Percentiles rank a stretch among this genome's conserved stretches.
Evolutionary conservation across 2,888 invertebrate genomes (phyloP).

Genomic region (Baccha elongata): DNA sequence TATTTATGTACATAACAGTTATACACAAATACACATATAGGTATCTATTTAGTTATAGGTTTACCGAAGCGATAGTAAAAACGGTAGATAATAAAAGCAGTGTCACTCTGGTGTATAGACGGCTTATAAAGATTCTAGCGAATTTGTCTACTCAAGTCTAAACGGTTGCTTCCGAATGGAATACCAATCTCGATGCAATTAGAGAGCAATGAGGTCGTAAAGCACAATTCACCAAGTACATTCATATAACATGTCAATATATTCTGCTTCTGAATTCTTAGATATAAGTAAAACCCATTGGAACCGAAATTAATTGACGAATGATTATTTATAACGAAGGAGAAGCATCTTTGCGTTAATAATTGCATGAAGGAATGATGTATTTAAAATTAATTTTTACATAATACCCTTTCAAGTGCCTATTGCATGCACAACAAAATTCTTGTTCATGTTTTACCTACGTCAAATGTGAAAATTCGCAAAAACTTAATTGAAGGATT

Average conservation of each 20-base stretch:
- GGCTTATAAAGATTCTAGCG: slow-evolving; percentile 28
- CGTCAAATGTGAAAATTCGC: not conserved
- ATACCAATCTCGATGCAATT: slow-evolving; percentile 48
- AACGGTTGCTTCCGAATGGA: slow-evolving; percentile 41
- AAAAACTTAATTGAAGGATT: slow-evolving; percentile 37
- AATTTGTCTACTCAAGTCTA: slow-evolving; percentile 25
- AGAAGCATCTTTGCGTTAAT: slow-evolving; percentile 16
- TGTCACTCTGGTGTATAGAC: not conserved
- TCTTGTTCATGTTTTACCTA: not conserved
- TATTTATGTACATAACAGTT: slow-evolving; percentile 18
- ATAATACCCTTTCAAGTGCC: not conserved
- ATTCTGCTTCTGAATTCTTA: not conserved
- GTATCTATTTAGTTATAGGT: not conserved
- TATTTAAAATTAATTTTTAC: slow-evolving; percentile 32
- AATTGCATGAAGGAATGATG: not conserved
- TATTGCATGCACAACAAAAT: not conserved
- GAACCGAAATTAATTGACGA: slow-evolving; percentile 27
- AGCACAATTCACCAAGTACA: slow-evolving; percentile 19
- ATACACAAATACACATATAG: not conserved
- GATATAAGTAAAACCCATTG: not conserved
- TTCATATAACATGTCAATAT: not conserved
- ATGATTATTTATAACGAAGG: not conserved
- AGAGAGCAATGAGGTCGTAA: slow-evolving; percentile 48
- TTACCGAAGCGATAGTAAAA: slow-evolving; percentile 32
- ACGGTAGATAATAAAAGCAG: slow-evolving; percentile 3